Evolutionary conservation across 2,797 vertebrate species (phyloP).

Genomic region (Clarias laeviceps): DNA sequence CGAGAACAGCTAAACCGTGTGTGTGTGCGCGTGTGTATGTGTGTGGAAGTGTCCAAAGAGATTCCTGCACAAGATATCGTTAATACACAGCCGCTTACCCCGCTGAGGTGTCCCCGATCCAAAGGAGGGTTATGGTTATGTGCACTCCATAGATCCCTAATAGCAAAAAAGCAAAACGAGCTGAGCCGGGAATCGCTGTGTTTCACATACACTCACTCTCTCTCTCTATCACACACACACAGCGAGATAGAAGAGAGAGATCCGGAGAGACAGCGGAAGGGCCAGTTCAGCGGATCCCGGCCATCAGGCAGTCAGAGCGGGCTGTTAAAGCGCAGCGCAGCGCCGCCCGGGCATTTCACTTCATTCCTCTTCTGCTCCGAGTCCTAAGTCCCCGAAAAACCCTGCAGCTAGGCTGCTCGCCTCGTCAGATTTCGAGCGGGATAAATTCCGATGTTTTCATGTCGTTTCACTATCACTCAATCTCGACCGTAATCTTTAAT

Average conservation of each 20-base stretch:
- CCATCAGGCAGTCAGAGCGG: constrained; percentile 57
- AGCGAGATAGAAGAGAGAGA: constrained; percentile 19
- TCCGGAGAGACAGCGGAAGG: constrained; percentile 50
- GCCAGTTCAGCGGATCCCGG: constrained; percentile 56
- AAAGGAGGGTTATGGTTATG: constrained; percentile 38
- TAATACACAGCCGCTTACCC: constrained; percentile 51
- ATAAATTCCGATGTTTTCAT: constrained; percentile 51
- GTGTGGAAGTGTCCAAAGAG: constrained; percentile 29
- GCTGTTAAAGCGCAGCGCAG: constrained; percentile 29
- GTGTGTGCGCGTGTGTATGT: constrained; percentile 1
- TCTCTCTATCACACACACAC: background rate
- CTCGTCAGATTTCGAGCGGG: constrained; percentile 27
- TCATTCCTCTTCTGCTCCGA: constrained; percentile 39
- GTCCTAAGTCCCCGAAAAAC: background rate
- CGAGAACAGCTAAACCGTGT: background rate
- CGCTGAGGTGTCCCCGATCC: constrained; percentile 50
- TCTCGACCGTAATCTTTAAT: constrained; percentile 9
- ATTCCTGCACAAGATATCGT: constrained; percentile 40
- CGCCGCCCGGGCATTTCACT: constrained; percentile 20
- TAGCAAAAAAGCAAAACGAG: constrained; percentile 16
- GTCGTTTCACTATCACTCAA: constrained; percentile 28
- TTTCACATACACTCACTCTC: constrained; percentile 8
- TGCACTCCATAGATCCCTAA: constrained; percentile 65
- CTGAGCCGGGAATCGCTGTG: constrained; percentile 17
- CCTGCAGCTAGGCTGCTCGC: constrained; percentile 18